phyloP scores from a whole-genome alignment of 2,113 vertebrate genomes.

The Seriola dumerili region DNA sequence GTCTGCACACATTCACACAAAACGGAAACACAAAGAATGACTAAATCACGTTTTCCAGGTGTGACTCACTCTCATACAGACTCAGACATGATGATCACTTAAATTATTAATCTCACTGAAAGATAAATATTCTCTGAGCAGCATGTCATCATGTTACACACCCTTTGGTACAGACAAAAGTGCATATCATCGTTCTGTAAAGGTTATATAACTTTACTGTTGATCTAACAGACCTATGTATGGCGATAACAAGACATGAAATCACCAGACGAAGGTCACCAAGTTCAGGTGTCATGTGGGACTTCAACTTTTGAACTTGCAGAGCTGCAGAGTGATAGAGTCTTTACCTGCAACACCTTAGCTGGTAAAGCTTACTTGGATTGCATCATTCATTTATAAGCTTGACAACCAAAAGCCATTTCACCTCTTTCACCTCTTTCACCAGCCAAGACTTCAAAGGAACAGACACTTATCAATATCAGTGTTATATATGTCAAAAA shows the following conservation, averaged over 20 bases:
- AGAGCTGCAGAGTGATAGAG: conserved; percentile 40
- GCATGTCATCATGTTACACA: conserved; percentile 15
- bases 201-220: neutral
- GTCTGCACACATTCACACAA: conserved; percentile 16
- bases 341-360: conserved; percentile 52
- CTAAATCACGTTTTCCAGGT: conserved; percentile 30
- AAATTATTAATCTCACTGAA: conserved; percentile 15
- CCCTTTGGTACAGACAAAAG: conserved; percentile 17
- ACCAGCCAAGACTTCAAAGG: conserved; percentile 42
- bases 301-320: conserved; percentile 73
- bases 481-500: neutral
- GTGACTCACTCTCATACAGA: conserved; percentile 32
- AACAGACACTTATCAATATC: conserved; percentile 12
- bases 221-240: conserved; percentile 15
- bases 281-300: conserved; percentile 56
- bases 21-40: conserved; percentile 12
- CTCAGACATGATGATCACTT: conserved; percentile 22
- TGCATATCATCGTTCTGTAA: conserved; percentile 28
- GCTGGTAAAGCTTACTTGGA: conserved; percentile 45
- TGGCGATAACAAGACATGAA: conserved; percentile 4
- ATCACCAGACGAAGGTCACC: conserved; percentile 40
- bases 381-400: conserved; percentile 63
- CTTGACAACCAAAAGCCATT: conserved; percentile 55
- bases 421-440: conserved; percentile 27
- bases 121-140: conserved; percentile 14